Evolutionary conservation across 1,140 invertebrate species (phyloP), one percentile per base, ranked within the genome.

Genomic region (Metaphire vulgaris): DNA sequence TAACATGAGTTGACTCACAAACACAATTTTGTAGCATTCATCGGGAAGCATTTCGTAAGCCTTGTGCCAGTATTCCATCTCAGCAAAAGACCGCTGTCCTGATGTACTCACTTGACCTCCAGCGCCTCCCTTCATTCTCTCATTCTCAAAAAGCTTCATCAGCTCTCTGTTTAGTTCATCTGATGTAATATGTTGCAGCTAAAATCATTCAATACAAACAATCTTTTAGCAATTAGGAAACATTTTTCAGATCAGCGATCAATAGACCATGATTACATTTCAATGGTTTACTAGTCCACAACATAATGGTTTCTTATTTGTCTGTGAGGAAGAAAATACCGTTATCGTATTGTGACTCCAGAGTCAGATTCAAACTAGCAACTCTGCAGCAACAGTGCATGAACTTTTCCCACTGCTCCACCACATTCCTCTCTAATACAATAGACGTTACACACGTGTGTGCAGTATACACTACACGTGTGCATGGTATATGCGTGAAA

Each of bases 181-280:
- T 56, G 41, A 6, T 6, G 41, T 56, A 21, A 56, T 56, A 56
- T 56, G 41, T 21, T 56, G 41, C 41, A 56, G 41, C 41, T 56
- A 56, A 56, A 6, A 56, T 12, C 41, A 56, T 21, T 21, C 6
- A 12, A 12, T 21, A 56, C 41, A 6, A 12, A 12, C 41, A 56
- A 21, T 21, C 6, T 12, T 12, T 56, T 12, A 12, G 41, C 21
- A 12, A 56, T 56, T 6, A 6, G 21, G 6, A 12, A 6, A 56
- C 41, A 56, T 56, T 56, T 56, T 56, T 56, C 41, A 56, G 41
- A 56, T n/a, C n/a, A n/a, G n/a, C n/a, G n/a, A n/a, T n/a, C n/a
- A n/a, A n/a, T n/a, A n/a, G n/a, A n/a, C n/a, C n/a, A n/a, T n/a
- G n/a, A n/a, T n/a, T n/a, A n/a, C n/a, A n/a, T n/a, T n/a, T n/a